phyloP scores from a whole-genome alignment of 1,140 invertebrate species.

The Ganaspis sp. region DNA sequence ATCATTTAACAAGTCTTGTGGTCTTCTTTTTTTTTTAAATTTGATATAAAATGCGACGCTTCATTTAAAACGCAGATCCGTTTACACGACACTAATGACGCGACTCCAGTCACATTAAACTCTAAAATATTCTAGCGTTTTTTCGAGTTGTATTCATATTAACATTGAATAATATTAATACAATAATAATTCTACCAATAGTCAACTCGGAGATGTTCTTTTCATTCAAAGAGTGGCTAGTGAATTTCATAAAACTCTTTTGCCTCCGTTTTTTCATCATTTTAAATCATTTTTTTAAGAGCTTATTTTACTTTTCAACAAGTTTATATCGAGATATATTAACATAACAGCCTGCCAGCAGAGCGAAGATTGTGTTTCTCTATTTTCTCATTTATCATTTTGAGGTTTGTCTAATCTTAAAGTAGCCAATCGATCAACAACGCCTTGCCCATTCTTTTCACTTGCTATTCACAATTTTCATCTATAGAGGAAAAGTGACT shows the following conservation, averaged over 20 bases:
- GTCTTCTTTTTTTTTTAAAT: slow-evolving; percentile 1
- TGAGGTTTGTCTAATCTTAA: neutral
- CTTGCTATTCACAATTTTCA: neutral
- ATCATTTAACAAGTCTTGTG: slow-evolving; percentile 36
- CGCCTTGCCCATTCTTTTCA: neutral
- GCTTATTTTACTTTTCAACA: slow-evolving; percentile 68
- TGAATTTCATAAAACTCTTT: slow-evolving; percentile 50
- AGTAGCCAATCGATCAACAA: neutral
- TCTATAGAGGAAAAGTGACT: neutral
- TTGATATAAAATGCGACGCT: slow-evolving; percentile 40
- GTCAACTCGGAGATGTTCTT: slow-evolving; percentile 62
- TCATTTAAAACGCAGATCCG: slow-evolving; percentile 32
- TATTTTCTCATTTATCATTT: slow-evolving; percentile 27
- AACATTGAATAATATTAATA: slow-evolving; percentile 60
- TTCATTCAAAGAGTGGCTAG: slow-evolving; percentile 35
- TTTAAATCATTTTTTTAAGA: slow-evolving; percentile 63
- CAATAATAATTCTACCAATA: slow-evolving; percentile 61
- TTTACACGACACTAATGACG: slow-evolving; percentile 13
- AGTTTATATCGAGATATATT: slow-evolving; percentile 68
- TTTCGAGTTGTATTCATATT: slow-evolving; percentile 40
- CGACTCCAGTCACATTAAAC: slow-evolving; percentile 29
- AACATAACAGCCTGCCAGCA: slow-evolving; percentile 76
- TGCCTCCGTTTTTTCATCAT: slow-evolving; percentile 49
- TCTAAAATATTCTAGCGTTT: slow-evolving; percentile 33
- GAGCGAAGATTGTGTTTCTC: slow-evolving; percentile 59